phyloP scores from a whole-genome alignment of 2,888 invertebrate genomes.

The Junonia oenone region DNA sequence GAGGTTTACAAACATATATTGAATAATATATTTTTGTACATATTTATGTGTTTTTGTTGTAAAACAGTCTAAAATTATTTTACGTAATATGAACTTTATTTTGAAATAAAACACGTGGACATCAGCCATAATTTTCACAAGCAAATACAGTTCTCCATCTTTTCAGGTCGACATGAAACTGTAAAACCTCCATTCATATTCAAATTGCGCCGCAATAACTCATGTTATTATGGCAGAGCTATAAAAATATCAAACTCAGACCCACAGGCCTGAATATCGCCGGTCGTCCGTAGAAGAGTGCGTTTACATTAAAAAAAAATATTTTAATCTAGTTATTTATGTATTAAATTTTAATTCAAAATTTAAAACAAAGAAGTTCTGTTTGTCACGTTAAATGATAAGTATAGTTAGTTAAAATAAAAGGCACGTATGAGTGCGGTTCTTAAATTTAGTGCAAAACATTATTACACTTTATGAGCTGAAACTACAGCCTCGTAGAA shows the following conservation, averaged over 20 bases:
- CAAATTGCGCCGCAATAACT: slow-evolving; percentile 67
- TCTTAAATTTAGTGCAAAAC: slow-evolving; percentile 26
- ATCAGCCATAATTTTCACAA: slow-evolving; percentile 2
- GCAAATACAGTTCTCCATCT: slow-evolving; percentile 34
- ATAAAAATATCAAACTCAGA: slow-evolving; percentile 74
- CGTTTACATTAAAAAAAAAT: slow-evolving; percentile 2
- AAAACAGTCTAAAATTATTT: neutral
- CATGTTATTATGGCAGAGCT: slow-evolving; percentile 63
- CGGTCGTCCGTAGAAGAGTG: slow-evolving; percentile 3
- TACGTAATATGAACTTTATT: neutral
- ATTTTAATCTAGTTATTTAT: neutral
- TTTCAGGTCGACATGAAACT: slow-evolving; percentile 52
- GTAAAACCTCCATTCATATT: slow-evolving; percentile 67
- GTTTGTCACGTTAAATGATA: slow-evolving; percentile 3
- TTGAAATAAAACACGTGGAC: neutral
- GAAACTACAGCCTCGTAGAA: slow-evolving; percentile 23
- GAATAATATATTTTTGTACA: no score
- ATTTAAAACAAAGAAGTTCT: neutral
- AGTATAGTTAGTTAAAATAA: slow-evolving; percentile 20
- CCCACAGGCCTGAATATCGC: slow-evolving; percentile 33
- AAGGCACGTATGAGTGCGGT: slow-evolving; percentile 25
- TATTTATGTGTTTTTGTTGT: no score
- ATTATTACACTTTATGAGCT: slow-evolving; percentile 27
- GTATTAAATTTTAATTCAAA: neutral
- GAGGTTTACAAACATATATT: no score